phyloP scores from a whole-genome alignment of 1,140 invertebrate genomes.

The Drosophila kanapiae region DNA sequence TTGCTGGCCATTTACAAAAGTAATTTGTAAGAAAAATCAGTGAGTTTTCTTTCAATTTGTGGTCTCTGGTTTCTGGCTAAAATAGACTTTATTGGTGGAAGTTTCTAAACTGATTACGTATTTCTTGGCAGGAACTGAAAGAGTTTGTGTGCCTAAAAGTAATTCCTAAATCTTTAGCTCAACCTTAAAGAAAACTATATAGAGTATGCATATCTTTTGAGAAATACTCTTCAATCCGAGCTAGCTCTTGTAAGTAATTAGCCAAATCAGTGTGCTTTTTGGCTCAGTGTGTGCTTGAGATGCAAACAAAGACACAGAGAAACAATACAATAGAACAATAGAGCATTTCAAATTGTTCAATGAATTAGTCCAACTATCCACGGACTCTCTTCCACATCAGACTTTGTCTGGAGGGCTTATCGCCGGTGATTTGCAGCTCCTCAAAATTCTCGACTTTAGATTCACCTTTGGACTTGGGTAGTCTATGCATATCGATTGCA shows the following conservation, averaged over 20 bases:
- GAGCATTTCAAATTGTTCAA: neutral
- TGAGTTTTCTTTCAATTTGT: neutral
- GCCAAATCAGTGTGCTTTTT: neutral
- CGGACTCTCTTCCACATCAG: neutral
- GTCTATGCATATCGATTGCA: slow-evolving; percentile 12
- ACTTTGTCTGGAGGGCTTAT: slow-evolving; percentile 5
- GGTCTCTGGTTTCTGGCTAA: neutral
- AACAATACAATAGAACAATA: neutral
- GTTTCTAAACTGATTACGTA: too few species aligned
- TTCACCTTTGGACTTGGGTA: neutral
- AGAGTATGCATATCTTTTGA: too few species aligned
- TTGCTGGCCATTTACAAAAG: too few species aligned
- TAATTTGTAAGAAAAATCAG: too few species aligned
- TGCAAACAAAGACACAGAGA: neutral
- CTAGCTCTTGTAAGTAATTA: too few species aligned
- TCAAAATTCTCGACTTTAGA: slow-evolving; percentile 1
- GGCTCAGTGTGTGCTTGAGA: neutral
- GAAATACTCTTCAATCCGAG: too few species aligned
- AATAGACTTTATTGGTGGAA: neutral
- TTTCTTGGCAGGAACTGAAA: too few species aligned
- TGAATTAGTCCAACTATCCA: neutral
- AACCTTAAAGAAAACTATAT: too few species aligned
- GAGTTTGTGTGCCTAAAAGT: too few species aligned
- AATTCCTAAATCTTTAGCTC: too few species aligned
- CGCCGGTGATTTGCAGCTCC: neutral